Evolutionary conservation across 2,797 vertebrate genomes (phyloP), one percentile per base, ranked within the genome.

Genomic region (Brachyrhaphis roseni): DNA sequence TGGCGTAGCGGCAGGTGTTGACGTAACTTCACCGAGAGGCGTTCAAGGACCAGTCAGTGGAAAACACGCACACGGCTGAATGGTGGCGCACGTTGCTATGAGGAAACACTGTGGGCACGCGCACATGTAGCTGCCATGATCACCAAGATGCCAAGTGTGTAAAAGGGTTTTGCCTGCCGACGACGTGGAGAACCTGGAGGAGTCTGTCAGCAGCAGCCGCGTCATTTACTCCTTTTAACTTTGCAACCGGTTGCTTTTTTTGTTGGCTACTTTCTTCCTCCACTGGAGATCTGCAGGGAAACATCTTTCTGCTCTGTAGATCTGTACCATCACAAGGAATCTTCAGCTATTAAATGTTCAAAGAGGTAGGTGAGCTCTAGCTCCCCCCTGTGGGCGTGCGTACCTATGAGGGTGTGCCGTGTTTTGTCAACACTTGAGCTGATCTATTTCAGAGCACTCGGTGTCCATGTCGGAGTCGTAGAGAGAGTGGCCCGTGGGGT

Each of bases 391-490:
- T 39, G 75, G 77, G 77, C 73, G 81, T 87, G 82, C 16, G 45
- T 74, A 53, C 26, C 26, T 74, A 75, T 75, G 66, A 20, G 62
- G 16, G 81, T 84, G 75, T 49, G 47, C 72, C 71, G 10, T 70
- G 74, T 80, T 75, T 78, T 34, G 84, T 95, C 93, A 95, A 94
- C 95, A 95, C 92, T 98, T 99, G 91, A 96, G 94, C 78, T 95
- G 97, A 90, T 99, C 97, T 0, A 95, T 96, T 89, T 99, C 98
- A 59, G 95, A 98, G 83, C 96, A 97, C 83, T 99, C 98, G 15
- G 97, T 97, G 93, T 99, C 98, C 96, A 99, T 97, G 72, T 99
- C 98, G 0, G 98, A 99, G 94, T 99, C 98, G 78, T 97, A 98
- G 81, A 99, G 96, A 0, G 98, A 99, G 87, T 96, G 97, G 88